Evolutionary conservation across 2,888 invertebrate genomes (phyloP).

Genomic region (Quadroppia sp.): DNA sequence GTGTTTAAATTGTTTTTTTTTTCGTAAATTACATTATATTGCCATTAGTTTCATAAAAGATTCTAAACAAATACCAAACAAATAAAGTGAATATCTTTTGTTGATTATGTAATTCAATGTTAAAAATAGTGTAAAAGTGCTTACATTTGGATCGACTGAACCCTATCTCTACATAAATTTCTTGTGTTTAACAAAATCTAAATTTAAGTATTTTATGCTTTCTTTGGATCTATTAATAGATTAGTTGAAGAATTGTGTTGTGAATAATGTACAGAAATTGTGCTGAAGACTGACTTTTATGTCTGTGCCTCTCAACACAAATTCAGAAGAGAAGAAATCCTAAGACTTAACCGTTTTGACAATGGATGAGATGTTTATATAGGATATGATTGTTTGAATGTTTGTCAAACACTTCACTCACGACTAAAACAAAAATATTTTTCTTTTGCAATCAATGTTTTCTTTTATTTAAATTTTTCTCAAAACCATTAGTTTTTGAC

Average conservation of each 20-base stretch:
- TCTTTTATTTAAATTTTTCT: not conserved
- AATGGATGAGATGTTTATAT: constrained; percentile 8
- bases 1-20: too few relatives aligned
- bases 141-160: not conserved
- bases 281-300: not conserved
- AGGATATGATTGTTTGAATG: not conserved
- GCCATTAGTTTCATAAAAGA: not conserved
- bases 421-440: not conserved
- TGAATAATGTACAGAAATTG: too few relatives aligned
- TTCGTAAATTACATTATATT: too few relatives aligned
- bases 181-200: not conserved
- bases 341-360: not conserved
- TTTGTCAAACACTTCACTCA: not conserved
- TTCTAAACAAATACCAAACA: not conserved
- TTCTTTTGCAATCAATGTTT: constrained; percentile 1
- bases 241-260: not conserved
- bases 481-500: not conserved
- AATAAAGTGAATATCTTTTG: not conserved
- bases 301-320: not conserved
- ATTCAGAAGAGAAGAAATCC: not conserved
- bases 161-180: not conserved
- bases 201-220: not conserved
- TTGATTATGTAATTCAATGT: not conserved
- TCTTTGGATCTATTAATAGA: not conserved
- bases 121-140: not conserved